A percentile compares a stretch with the other conserved stretches of the same genome.
Conservation (phyloP, 2,113 vertebrate species). For the Spilogale gracilis region DNA sequence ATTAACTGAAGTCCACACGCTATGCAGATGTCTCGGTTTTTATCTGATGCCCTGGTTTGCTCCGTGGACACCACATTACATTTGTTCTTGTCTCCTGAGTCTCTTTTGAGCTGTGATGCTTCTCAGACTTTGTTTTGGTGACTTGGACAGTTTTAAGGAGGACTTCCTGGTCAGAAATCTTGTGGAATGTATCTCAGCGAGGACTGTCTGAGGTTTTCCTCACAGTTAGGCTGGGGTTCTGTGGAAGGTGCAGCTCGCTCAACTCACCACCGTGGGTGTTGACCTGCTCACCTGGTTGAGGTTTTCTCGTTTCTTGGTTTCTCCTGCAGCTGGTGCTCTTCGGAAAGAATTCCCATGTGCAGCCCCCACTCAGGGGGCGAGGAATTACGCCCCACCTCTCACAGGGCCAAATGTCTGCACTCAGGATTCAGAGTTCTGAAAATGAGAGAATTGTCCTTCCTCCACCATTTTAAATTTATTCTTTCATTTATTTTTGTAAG, state of each 20-base stretch:
- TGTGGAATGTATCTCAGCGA: accelerated
- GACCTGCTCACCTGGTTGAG: neutral
- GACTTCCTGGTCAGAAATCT: neutral
- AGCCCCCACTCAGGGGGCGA: accelerated
- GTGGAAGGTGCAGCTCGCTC: accelerated
- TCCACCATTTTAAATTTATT: neutral
- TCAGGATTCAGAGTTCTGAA: neutral
- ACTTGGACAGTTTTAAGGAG: neutral
- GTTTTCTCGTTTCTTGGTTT: accelerated
- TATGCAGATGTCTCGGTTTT: neutral
- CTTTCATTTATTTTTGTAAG: too few species aligned
- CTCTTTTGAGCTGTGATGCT: neutral
- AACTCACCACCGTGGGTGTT: neutral
- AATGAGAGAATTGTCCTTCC: accelerated
- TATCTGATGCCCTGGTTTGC: accelerated
- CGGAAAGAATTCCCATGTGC: accelerated
- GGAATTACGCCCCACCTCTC: neutral
- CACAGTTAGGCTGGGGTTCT: accelerated
- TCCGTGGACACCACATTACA: neutral
- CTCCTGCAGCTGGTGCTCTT: neutral
- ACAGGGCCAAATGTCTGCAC: accelerated
- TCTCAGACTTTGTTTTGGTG: neutral
- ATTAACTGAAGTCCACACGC: accelerated
- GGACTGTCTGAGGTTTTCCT: neutral
- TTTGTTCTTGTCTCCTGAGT: too few species aligned